A percentile compares a stretch with the other conserved stretches of the same genome.
Conservation (phyloP, 1,140 invertebrate genomes). For the Drosophila orosa region DNA sequence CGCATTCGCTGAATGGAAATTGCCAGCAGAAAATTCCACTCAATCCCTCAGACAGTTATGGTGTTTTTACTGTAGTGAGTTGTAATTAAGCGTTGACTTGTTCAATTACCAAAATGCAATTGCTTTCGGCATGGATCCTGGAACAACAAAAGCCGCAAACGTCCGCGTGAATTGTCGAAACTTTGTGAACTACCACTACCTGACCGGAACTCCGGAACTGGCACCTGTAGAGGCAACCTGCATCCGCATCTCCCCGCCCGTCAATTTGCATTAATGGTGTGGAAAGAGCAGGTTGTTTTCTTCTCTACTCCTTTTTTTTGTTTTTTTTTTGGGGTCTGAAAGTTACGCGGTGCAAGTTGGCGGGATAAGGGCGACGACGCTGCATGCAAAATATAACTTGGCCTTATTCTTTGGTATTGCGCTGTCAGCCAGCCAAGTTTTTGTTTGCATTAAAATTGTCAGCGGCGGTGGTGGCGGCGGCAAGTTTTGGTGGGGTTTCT, state of each 20-base stretch:
- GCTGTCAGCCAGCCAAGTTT: conserved; percentile 33
- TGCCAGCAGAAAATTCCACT: conserved; percentile 26
- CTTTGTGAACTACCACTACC: conserved; percentile 15
- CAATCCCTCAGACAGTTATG: conserved; percentile 69
- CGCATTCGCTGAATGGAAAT: conserved; percentile 26
- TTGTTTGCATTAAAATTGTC: conserved; percentile 73
- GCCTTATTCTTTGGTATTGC: conserved; percentile 29
- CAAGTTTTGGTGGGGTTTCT: conserved; percentile 58
- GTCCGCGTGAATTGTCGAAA: conserved; percentile 44
- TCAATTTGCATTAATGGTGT: conserved; percentile 52
- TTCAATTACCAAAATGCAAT: conserved; percentile 82
- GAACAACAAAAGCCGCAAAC: conserved; percentile 53
- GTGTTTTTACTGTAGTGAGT: conserved; percentile 63
- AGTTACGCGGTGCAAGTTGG: conserved; percentile 3
- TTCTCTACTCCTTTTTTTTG: neutral
- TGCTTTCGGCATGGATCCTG: conserved; percentile 58
- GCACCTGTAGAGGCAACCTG: conserved; percentile 39
- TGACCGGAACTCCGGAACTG: conserved; percentile 22
- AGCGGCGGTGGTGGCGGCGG: conserved; percentile 35
- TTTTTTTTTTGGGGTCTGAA: neutral
- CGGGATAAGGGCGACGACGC: conserved; percentile 29
- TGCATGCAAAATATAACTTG: conserved; percentile 55
- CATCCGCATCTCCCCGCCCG: conserved; percentile 6
- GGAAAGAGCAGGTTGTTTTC: conserved; percentile 2
- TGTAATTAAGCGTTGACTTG: conserved; percentile 81